A percentile compares a stretch with the other conserved stretches of the same genome.
Conservation (phyloP, 1,140 invertebrate genomes). For the Lordiphosa collinella region DNA sequence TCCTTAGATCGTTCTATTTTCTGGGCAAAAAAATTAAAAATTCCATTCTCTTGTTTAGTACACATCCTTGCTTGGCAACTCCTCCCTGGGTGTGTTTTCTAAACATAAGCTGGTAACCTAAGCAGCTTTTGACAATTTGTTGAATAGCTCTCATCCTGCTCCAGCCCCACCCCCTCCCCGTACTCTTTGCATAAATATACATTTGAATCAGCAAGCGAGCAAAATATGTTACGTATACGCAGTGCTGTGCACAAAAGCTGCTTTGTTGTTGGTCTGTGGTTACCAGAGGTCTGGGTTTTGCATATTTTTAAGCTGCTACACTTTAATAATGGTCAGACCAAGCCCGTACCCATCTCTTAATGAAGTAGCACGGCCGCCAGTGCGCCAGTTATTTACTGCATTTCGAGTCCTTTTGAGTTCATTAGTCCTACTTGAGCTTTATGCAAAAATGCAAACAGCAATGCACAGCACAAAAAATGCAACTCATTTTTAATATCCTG, state of each 20-base stretch:
- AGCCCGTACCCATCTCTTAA: conserved; percentile 31
- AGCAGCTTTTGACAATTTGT: conserved; percentile 75
- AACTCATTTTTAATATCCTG: conserved; percentile 76
- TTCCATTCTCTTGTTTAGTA: background rate
- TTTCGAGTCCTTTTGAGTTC: conserved; percentile 42
- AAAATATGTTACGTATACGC: conserved; percentile 75
- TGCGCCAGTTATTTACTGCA: conserved; percentile 52
- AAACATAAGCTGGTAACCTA: conserved; percentile 18
- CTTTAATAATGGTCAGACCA: conserved; percentile 68
- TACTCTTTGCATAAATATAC: conserved; percentile 71
- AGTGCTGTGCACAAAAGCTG: conserved; percentile 32
- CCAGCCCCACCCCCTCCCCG: conserved; percentile 9
- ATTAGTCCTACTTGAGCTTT: conserved; percentile 47
- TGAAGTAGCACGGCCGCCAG: conserved; percentile 52
- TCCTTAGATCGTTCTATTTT: too few species aligned
- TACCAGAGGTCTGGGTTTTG: conserved; percentile 37
- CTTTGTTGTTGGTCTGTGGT: conserved; percentile 33
- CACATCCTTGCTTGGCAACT: background rate
- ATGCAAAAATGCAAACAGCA: conserved; percentile 46
- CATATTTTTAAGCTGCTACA: conserved; percentile 68
- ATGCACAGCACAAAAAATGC: conserved; percentile 42
- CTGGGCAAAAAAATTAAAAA: too few species aligned
- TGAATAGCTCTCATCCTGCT: conserved; percentile 41
- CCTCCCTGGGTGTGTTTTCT: background rate
- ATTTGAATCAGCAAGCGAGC: conserved; percentile 61